These are phyloP conservation scores for Gopherus evgoodei DNA, from an alignment of 2,113 vertebrate species.

Conservation along the genomic window DNA sequence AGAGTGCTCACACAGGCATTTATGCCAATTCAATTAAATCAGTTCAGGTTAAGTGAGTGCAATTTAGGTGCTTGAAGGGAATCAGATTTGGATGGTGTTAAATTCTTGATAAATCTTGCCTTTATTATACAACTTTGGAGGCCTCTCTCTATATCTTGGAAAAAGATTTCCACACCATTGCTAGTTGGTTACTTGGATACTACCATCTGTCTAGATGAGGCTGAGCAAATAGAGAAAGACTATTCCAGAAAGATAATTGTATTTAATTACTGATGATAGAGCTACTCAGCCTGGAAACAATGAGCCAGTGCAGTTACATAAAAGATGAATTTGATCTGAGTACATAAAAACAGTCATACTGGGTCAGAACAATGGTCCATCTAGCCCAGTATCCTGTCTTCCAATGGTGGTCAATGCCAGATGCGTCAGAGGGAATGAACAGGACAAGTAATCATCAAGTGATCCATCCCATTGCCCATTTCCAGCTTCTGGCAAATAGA, in stretches of 20 bases:
- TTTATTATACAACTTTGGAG: background rate
- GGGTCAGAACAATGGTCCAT: too few species aligned
- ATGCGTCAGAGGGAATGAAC: too few species aligned
- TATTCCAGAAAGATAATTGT: slow-evolving; percentile 7
- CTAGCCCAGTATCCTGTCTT: too few species aligned
- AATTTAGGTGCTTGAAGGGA: background rate
- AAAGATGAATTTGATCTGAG: background rate
- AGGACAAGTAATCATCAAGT: too few species aligned
- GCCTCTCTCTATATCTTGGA: background rate
- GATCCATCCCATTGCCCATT: too few species aligned
- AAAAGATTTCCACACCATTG: background rate
- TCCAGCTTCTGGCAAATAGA: too few species aligned
- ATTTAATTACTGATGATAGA: background rate
- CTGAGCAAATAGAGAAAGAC: background rate
- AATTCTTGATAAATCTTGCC: background rate
- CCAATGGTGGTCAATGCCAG: too few species aligned
- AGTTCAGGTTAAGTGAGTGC: background rate
- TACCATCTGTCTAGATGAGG: background rate
- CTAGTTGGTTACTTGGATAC: rapidly evolving
- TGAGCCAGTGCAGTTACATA: background rate
- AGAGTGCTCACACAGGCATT: background rate
- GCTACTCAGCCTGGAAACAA: background rate
- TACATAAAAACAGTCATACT: background rate
- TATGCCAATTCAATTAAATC: background rate
- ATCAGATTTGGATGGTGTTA: background rate